phyloP scores from a whole-genome alignment of 2,888 invertebrate genomes.

The Drosophila rubida region DNA sequence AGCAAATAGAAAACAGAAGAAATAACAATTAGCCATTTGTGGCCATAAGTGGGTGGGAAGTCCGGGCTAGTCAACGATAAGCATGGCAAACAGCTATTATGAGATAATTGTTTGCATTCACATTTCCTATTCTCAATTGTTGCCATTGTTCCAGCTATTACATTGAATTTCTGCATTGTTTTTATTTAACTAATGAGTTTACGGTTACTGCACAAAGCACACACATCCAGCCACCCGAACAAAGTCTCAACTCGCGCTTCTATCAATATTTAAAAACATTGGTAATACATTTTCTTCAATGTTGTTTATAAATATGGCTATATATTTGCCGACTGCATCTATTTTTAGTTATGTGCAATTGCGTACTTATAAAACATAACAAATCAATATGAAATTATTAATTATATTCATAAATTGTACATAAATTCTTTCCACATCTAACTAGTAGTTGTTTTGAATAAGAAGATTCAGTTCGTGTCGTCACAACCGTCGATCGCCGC shows the following conservation, averaged over 20 bases:
- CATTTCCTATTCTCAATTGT: constrained; percentile 38
- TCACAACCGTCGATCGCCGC: constrained; percentile 14
- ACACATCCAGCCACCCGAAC: constrained; percentile 21
- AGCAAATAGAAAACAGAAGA: constrained; percentile 10
- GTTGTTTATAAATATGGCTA: neutral
- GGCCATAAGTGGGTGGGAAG: constrained; percentile 22
- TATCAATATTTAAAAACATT: constrained; percentile 10
- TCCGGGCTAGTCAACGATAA: constrained; percentile 52
- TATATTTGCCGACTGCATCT: neutral
- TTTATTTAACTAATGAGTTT: constrained; percentile 44
- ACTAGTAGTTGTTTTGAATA: neutral
- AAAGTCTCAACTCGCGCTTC: constrained; percentile 9
- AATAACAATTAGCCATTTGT: constrained; percentile 49
- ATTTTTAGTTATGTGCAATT: too few relatives aligned
- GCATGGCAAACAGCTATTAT: constrained; percentile 59
- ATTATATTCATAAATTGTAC: too few relatives aligned
- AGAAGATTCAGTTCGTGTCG: constrained; percentile 41
- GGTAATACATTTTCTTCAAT: constrained; percentile 27
- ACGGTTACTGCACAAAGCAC: constrained; percentile 15
- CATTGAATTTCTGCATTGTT: constrained; percentile 32
- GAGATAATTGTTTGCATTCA: constrained; percentile 51
- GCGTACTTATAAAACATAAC: too few relatives aligned
- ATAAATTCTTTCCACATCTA: too few relatives aligned
- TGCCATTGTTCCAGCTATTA: constrained; percentile 37
- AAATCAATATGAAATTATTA: too few relatives aligned